A percentile compares a stretch with the other conserved stretches of the same genome.
Conservation (phyloP, 2,888 invertebrate species). For the Cryptus armator region DNA sequence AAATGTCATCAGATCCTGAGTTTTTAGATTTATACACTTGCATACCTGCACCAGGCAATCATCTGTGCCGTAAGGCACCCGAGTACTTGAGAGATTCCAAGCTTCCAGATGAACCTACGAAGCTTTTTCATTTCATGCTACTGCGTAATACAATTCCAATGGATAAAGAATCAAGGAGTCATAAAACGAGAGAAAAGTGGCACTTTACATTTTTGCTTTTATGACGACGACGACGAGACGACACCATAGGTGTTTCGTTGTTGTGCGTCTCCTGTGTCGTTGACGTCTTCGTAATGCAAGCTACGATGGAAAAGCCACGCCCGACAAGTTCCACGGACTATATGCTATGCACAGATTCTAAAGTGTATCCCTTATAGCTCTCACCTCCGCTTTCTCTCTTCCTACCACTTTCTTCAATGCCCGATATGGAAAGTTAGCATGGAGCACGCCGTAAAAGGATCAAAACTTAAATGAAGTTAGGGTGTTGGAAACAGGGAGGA, state of each 20-base stretch:
- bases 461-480: constrained; percentile 82
- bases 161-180: neutral
- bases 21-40: neutral
- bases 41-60: no score
- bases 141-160: neutral
- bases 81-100: neutral
- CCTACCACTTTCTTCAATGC: constrained; percentile 70
- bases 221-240: neutral
- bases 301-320: constrained; percentile 10
- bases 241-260: neutral
- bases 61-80: no score
- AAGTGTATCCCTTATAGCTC: constrained; percentile 25
- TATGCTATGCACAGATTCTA: neutral
- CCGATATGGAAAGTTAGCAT: constrained; percentile 78
- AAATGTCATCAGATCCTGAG: neutral
- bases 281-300: neutral
- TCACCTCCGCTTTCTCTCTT: neutral
- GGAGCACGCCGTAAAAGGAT: constrained; percentile 76
- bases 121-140: neutral
- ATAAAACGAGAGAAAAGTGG: neutral
- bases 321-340: constrained; percentile 10
- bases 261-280: neutral
- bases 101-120: neutral
- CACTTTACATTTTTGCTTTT: neutral
- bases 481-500: constrained; percentile 67